Evolutionary conservation across 2,888 invertebrate species (phyloP).

Genomic region (Eupithecia dodoneata): DNA sequence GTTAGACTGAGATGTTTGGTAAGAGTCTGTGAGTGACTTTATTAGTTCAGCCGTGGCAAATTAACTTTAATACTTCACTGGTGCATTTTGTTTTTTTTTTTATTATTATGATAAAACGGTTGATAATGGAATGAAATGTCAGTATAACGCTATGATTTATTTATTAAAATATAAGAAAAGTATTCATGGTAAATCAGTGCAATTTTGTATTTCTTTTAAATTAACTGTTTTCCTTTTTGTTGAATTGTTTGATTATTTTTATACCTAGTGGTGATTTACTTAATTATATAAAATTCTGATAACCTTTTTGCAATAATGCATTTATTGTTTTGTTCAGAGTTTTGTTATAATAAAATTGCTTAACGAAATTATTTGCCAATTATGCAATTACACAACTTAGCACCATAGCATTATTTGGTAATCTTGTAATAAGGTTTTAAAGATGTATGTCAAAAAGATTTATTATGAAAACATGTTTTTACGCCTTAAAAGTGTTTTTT

Average conservation of each 20-base stretch:
- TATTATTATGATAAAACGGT: not conserved
- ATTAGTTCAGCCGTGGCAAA: not conserved
- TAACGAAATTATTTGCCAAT: not conserved
- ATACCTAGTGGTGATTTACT: not conserved
- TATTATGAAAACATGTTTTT: not conserved
- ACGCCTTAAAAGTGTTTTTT: not conserved
- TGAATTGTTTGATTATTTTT: not conserved
- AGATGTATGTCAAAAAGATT: not conserved
- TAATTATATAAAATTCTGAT: slow-evolving; percentile 1
- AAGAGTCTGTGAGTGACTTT: not conserved
- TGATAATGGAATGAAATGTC: not conserved
- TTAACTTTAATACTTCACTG: not conserved
- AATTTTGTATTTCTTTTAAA: not conserved
- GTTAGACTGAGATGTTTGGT: not conserved
- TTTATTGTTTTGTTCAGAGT: not conserved
- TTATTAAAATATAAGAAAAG: not conserved
- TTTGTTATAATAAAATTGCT: not conserved
- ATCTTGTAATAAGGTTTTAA: not conserved
- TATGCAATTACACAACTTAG: not conserved
- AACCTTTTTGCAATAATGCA: not conserved
- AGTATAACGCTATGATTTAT: not conserved
- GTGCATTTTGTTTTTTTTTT: not conserved
- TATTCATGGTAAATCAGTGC: not conserved
- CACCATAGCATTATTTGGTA: not conserved
- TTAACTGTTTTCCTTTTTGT: not conserved